Evolutionary conservation across 2,113 vertebrate genomes (phyloP), one percentile per base, ranked within the genome.

Genomic region (Nannobrachium achirus): DNA sequence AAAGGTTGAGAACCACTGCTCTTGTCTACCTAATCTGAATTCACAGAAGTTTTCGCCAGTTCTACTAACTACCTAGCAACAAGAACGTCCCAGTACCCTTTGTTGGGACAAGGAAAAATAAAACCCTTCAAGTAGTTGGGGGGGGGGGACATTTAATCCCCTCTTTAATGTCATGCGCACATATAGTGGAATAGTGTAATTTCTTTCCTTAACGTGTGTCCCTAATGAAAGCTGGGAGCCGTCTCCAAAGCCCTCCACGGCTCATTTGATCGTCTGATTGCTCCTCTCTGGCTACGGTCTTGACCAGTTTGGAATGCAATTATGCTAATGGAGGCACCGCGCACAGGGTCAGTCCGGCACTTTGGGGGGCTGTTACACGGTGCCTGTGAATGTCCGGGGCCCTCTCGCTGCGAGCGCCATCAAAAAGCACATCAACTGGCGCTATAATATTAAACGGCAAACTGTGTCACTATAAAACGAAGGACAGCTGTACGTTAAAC

Each of bases 301-400:
- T 64, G 57, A 70, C 75, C 62, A 33, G 61, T 73, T 66, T 71
- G 69, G 78, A 72, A 81, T 65, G 59, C 58, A 41, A 80, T 81
- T 74, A 86, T 76, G 83, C 52, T 59, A 59, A 85, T 75, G 0
- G 42, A 1, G 25, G 65, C 2, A 7, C 4, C 1, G 39, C n/a
- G 15, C 41, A 33, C 59, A 16, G 78, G 52, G 56, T 78, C 72
- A 18, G 18, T 44, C n/a, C 19, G 6, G 33, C 50, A 33, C 65
- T 44, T 7, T 25, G 72, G 44, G 53, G n/a, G 52, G 25, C 6
- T 33, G 16, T 49, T 58, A 39, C 19, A 50, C 8, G 50, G 41
- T 8, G 10, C 16, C 50, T 15, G 42, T 19, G 76, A 71, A 19
- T 10, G 19, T 4, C 42, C 4, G 6, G 25, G 56, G 64, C 69